These are phyloP conservation scores for Acronicta alni DNA, from an alignment of 2,888 invertebrate genomes.

Conservation along the genomic window DNA sequence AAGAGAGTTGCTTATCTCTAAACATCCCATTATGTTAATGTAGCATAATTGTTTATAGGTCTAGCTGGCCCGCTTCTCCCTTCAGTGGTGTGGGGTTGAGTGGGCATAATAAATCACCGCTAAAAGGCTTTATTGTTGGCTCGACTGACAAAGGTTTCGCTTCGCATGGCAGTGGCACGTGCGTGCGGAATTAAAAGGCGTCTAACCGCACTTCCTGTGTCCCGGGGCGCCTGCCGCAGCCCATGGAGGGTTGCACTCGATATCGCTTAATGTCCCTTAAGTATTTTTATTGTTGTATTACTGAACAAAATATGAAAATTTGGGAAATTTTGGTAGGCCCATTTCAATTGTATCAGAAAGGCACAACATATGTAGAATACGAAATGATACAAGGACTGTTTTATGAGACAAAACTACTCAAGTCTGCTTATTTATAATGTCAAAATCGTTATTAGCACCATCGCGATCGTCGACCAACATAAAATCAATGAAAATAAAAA, in stretches of 20 bases:
- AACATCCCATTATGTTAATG: conserved; percentile 66
- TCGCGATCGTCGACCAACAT: too few relatives aligned
- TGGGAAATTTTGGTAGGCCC: neutral
- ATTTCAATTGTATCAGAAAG: too few relatives aligned
- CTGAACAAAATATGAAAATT: neutral
- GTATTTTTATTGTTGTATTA: conserved; percentile 10
- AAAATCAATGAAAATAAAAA: too few relatives aligned
- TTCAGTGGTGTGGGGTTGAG: conserved; percentile 27
- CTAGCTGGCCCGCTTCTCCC: conserved; percentile 42
- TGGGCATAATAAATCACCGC: conserved; percentile 73
- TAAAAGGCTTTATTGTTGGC: conserved; percentile 75
- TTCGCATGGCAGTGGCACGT: conserved; percentile 65
- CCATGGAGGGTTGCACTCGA: conserved; percentile 34
- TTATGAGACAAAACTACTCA: too few relatives aligned
- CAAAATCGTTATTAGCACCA: too few relatives aligned
- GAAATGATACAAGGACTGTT: too few relatives aligned
- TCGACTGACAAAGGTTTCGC: conserved; percentile 71
- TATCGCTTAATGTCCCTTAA: conserved; percentile 30
- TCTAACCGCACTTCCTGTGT: conserved; percentile 62
- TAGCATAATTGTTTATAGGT: conserved; percentile 67
- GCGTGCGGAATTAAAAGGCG: conserved; percentile 69
- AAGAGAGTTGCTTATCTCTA: conserved; percentile 55
- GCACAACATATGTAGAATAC: too few relatives aligned
- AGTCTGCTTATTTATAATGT: too few relatives aligned
- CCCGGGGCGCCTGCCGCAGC: conserved; percentile 27